Evolutionary conservation across 2,113 vertebrate species (phyloP).

Genomic region (Ceyx melanurus): DNA sequence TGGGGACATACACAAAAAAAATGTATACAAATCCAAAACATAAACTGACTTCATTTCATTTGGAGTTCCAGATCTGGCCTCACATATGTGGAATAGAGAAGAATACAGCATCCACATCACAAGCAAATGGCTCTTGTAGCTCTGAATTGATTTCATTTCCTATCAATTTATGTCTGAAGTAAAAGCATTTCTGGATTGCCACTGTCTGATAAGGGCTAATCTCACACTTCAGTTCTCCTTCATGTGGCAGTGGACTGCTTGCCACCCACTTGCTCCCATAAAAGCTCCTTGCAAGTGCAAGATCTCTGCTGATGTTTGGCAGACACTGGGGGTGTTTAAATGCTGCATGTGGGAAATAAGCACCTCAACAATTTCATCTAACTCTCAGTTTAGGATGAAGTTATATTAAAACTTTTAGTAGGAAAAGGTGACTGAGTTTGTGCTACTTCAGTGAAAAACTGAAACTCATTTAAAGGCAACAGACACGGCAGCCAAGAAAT

Average conservation of each 20-base stretch:
- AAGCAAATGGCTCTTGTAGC: neutral
- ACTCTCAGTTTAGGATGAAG: neutral
- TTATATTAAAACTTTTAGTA: neutral
- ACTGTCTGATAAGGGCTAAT: neutral
- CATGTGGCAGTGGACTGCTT: neutral
- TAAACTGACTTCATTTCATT: neutral
- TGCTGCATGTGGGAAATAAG: neutral
- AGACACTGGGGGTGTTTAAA: neutral
- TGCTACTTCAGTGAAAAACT: neutral
- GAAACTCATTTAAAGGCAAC: neutral
- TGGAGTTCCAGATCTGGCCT: neutral
- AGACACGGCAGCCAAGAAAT: neutral
- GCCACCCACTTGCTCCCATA: neutral
- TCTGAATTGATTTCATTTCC: neutral
- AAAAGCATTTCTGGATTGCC: neutral
- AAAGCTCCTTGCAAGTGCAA: neutral
- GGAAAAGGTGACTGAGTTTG: neutral
- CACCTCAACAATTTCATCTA: neutral
- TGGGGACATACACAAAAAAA: neutral
- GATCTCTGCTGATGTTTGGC: neutral
- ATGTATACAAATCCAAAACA: neutral
- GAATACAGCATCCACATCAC: neutral
- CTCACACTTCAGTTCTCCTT: neutral
- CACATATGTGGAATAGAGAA: neutral
- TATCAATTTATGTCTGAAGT: neutral